phyloP scores from a whole-genome alignment of 2,888 invertebrate species.

The Drosophila picticornis region DNA sequence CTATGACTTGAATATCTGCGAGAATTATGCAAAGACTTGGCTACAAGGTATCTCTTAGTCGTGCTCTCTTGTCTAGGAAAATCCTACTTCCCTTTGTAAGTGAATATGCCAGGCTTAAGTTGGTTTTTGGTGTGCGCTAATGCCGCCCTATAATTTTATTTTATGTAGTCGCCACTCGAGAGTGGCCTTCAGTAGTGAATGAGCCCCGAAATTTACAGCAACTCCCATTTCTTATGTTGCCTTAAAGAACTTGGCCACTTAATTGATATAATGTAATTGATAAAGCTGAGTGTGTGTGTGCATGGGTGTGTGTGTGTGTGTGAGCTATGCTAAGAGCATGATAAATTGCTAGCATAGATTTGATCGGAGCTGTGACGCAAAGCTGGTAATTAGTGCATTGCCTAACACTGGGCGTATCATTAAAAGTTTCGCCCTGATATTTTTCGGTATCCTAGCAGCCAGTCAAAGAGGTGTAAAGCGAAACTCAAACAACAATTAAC shows the following conservation, averaged over 20 bases:
- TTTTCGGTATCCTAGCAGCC: slow-evolving; percentile 19
- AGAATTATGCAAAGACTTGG: not conserved
- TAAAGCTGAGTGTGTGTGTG: slow-evolving; percentile 29
- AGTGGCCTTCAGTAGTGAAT: slow-evolving; percentile 47
- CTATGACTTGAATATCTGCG: not conserved
- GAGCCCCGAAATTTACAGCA: slow-evolving; percentile 71
- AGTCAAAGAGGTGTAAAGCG: slow-evolving; percentile 35
- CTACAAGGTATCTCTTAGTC: not conserved
- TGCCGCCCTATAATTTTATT: slow-evolving; percentile 69
- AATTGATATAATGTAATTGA: slow-evolving; percentile 76
- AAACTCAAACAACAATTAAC: slow-evolving; percentile 42
- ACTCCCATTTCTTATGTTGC: slow-evolving; percentile 20
- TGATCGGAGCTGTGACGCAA: slow-evolving; percentile 23
- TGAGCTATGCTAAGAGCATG: slow-evolving; percentile 39
- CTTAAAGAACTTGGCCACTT: slow-evolving; percentile 43
- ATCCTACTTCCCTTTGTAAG: not conserved
- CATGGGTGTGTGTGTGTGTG: not conserved
- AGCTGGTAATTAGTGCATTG: slow-evolving; percentile 44
- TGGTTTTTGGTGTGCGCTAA: slow-evolving; percentile 48
- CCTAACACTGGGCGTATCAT: slow-evolving; percentile 31
- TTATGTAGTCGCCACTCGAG: slow-evolving; percentile 58
- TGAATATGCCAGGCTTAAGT: slow-evolving; percentile 48
- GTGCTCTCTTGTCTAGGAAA: not conserved
- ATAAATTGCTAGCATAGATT: slow-evolving; percentile 37
- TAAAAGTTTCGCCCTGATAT: slow-evolving; percentile 29